Percentiles rank a stretch among this genome's conserved stretches.
phyloP scores from a whole-genome alignment of 2,797 vertebrate species.

The Brachyalestes nurse region DNA sequence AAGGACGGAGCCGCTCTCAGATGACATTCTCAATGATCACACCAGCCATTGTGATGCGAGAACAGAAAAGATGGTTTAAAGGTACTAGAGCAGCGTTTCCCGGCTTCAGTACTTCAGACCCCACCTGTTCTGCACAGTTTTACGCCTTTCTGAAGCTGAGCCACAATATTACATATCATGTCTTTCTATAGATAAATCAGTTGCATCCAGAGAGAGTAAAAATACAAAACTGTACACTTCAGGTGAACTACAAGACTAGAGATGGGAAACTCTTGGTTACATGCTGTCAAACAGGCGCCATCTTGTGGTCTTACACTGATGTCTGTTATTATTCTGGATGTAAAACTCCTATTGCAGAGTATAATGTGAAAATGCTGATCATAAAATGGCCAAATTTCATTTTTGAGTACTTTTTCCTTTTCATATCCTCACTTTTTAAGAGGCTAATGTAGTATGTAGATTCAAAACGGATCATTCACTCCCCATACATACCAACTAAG shows the following conservation, averaged over 20 bases:
- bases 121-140: background rate
- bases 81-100: background rate
- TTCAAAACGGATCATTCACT: too few relatives aligned
- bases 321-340: background rate
- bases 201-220: background rate
- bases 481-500: too few relatives aligned
- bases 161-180: background rate
- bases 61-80: constrained; percentile 22
- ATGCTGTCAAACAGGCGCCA: constrained; percentile 39
- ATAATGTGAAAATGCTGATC: too few relatives aligned
- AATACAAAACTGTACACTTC: background rate
- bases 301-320: constrained; percentile 40
- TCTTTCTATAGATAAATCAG: background rate
- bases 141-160: background rate
- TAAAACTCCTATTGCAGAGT: too few relatives aligned
- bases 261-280: background rate
- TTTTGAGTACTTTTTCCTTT: too few relatives aligned
- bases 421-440: too few relatives aligned
- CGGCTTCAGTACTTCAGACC: background rate
- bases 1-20: constrained; percentile 37
- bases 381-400: too few relatives aligned
- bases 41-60: constrained; percentile 24
- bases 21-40: constrained; percentile 45
- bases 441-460: too few relatives aligned
- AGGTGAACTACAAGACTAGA: background rate